Evolutionary conservation across 2,888 invertebrate species (phyloP).

Genomic region (Drosophila mulleri): DNA sequence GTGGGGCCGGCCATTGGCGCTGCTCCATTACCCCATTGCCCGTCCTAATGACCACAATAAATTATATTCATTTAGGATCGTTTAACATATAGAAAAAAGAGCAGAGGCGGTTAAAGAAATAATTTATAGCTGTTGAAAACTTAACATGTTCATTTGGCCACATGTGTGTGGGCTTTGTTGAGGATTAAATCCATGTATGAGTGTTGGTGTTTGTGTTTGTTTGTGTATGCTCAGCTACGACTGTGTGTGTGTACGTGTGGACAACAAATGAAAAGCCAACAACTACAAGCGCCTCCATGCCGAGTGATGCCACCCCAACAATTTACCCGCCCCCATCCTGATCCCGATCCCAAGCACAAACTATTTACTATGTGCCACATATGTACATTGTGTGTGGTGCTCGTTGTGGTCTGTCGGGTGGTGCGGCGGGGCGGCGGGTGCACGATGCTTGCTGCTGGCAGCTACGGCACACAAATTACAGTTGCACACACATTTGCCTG

Average conservation of each 20-base stretch:
- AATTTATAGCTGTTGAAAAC: conserved; percentile 78
- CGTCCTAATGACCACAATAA: conserved; percentile 74
- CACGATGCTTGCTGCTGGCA: conserved; percentile 25
- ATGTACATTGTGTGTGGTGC: conserved; percentile 42
- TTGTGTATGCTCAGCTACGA: not conserved
- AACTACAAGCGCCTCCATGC: conserved; percentile 37
- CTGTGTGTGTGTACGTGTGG: conserved; percentile 30
- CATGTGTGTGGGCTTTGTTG: conserved; percentile 68
- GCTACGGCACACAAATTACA: conserved; percentile 72
- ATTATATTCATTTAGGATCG: conserved; percentile 77
- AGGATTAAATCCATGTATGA: conserved; percentile 49
- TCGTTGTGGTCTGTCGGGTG: conserved; percentile 16
- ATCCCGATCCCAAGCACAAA: conserved; percentile 57
- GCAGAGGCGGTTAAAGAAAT: conserved; percentile 68
- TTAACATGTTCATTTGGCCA: conserved; percentile 77
- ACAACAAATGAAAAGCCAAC: conserved; percentile 69
- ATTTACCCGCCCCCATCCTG: conserved; percentile 12
- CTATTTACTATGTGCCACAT: conserved; percentile 71
- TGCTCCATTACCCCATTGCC: conserved; percentile 7
- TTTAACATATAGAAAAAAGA: conserved; percentile 65
- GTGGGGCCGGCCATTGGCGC: conserved; percentile 5
- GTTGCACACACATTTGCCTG: conserved; percentile 77
- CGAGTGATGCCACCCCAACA: conserved; percentile 40
- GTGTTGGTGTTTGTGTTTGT: conserved; percentile 26
- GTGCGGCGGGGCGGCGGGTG: conserved; percentile 40